phyloP scores from a whole-genome alignment of 2,888 invertebrate species.

The Rambutsinella grinnellia region DNA sequence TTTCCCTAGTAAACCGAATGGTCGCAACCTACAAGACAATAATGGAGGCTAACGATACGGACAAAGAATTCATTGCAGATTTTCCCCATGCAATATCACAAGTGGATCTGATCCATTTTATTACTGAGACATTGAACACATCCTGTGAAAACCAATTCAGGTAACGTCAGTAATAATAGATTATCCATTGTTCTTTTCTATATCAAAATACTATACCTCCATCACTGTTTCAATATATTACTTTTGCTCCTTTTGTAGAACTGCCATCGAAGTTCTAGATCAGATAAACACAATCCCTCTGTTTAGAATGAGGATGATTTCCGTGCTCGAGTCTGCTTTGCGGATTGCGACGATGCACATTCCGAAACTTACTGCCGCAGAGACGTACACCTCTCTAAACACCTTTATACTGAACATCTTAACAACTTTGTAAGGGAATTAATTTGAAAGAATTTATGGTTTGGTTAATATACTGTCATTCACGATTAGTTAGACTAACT shows the following conservation, averaged over 20 bases:
- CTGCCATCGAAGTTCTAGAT: slow-evolving; percentile 27
- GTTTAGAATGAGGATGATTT: slow-evolving; percentile 36
- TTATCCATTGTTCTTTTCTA: too few species aligned
- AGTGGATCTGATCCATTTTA: slow-evolving; percentile 52
- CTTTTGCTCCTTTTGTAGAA: slow-evolving; percentile 16
- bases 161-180: slow-evolving; percentile 13
- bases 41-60: slow-evolving; percentile 14
- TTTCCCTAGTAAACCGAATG: slow-evolving; percentile 31
- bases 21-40: slow-evolving; percentile 14
- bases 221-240: too few species aligned
- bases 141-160: slow-evolving; percentile 39
- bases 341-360: slow-evolving; percentile 26
- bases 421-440: slow-evolving; percentile 22
- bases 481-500: neutral
- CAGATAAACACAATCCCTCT: slow-evolving; percentile 30
- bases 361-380: slow-evolving; percentile 15
- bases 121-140: slow-evolving; percentile 45
- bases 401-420: slow-evolving; percentile 19
- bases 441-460: neutral
- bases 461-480: neutral
- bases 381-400: slow-evolving; percentile 21
- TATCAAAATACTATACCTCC: too few species aligned
- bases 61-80: slow-evolving; percentile 22
- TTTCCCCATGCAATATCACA: slow-evolving; percentile 32
- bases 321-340: slow-evolving; percentile 25